A percentile compares a stretch with the other conserved stretches of the same genome.
Evolutionary conservation across 2,797 vertebrate genomes (phyloP).

Genomic region (Parauchenoglanis punctatus): DNA sequence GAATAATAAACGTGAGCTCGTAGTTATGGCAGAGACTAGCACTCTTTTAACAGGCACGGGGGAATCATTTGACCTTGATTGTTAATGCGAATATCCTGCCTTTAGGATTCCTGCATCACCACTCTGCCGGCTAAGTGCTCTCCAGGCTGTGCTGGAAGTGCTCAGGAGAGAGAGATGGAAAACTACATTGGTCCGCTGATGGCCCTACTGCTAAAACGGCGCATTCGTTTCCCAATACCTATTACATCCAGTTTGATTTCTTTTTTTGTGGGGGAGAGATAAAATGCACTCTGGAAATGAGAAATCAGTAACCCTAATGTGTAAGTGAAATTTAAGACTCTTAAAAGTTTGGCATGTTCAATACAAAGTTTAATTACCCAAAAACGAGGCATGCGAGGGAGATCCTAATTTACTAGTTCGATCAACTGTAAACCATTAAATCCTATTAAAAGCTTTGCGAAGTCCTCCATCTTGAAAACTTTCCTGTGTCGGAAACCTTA

Average conservation of each 20-base stretch:
- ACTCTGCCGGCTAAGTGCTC: slow-evolving; percentile 44
- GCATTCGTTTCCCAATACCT: slow-evolving; percentile 22
- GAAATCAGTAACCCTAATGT: slow-evolving; percentile 8
- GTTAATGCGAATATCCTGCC: slow-evolving; percentile 51
- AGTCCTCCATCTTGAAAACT: neutral
- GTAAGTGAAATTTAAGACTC: slow-evolving; percentile 20
- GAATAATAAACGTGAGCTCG: slow-evolving; percentile 49
- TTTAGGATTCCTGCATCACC: slow-evolving; percentile 50
- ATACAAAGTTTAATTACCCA: slow-evolving; percentile 5
- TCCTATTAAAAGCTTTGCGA: slow-evolving; percentile 17
- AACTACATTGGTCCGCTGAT: slow-evolving; percentile 21
- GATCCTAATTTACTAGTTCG: neutral
- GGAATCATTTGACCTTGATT: slow-evolving; percentile 57
- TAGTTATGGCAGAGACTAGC: slow-evolving; percentile 34
- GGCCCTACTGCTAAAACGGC: slow-evolving; percentile 21
- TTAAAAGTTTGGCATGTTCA: slow-evolving; percentile 2
- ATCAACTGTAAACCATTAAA: slow-evolving; percentile 21
- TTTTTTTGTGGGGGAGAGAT: neutral
- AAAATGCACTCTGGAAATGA: slow-evolving; percentile 11
- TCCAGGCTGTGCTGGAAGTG: slow-evolving; percentile 26
- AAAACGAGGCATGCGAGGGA: neutral
- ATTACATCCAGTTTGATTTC: slow-evolving; percentile 23
- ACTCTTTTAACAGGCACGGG: slow-evolving; percentile 42
- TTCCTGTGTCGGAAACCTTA: neutral
- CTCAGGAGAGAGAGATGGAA: slow-evolving; percentile 27